These are phyloP conservation scores for Atta texana DNA, from an alignment of 1,140 invertebrate genomes.

Conservation along the genomic window DNA sequence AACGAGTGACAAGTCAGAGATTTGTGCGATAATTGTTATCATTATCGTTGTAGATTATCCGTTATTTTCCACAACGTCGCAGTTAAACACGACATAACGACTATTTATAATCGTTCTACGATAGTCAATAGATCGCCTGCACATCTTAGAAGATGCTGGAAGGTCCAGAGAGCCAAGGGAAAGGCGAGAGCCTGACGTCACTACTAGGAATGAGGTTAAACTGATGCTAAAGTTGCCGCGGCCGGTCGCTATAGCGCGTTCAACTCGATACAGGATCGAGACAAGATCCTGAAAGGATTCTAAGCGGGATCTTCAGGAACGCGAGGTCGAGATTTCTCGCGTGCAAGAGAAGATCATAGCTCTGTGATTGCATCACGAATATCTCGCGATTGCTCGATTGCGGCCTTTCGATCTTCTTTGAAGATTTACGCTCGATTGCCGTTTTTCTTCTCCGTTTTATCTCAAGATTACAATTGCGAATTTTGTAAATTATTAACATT, in stretches of 20 bases:
- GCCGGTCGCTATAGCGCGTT: conserved; percentile 60
- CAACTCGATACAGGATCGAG: conserved; percentile 31
- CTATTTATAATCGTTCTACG: conserved; percentile 65
- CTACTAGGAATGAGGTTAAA: conserved; percentile 83
- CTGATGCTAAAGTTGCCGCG: conserved; percentile 77
- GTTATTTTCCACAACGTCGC: conserved; percentile 45
- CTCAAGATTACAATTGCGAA: conserved; percentile 51
- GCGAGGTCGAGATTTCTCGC: conserved; percentile 58
- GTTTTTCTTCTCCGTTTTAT: conserved; percentile 20
- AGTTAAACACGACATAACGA: background rate
- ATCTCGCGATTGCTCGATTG: conserved; percentile 26
- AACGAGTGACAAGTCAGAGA: conserved; percentile 15
- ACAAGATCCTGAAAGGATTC: conserved; percentile 55
- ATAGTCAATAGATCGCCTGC: conserved; percentile 79
- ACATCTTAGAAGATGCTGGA: conserved; percentile 81
- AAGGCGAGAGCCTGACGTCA: conserved; percentile 83
- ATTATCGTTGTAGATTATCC: conserved; percentile 24
- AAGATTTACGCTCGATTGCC: conserved; percentile 54
- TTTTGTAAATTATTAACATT: conserved; percentile 44
- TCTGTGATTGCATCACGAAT: conserved; percentile 69
- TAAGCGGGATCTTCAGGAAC: conserved; percentile 37
- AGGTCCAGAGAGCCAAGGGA: conserved; percentile 80
- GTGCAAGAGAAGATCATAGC: conserved; percentile 65
- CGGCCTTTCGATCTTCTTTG: conserved; percentile 45
- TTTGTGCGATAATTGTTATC: conserved; percentile 18